phyloP scores from a whole-genome alignment of 2,888 invertebrate species.

The Plemyria rubiginata region DNA sequence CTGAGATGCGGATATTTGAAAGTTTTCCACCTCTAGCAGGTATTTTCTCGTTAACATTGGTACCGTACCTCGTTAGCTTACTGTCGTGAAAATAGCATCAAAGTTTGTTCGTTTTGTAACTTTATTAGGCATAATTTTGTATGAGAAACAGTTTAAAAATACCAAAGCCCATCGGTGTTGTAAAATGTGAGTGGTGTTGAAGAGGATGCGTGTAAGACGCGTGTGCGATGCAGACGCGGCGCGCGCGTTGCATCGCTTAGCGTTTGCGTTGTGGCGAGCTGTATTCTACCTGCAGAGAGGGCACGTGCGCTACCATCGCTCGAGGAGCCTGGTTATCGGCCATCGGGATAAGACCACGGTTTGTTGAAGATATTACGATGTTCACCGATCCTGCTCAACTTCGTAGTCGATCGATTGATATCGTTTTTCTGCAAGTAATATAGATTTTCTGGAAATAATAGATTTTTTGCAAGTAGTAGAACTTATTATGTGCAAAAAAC shows the following conservation, averaged over 20 bases:
- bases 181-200: slow-evolving; percentile 37
- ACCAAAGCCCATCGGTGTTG: not conserved
- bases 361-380: slow-evolving; percentile 42
- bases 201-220: slow-evolving; percentile 62
- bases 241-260: slow-evolving; percentile 88
- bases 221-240: slow-evolving; percentile 79
- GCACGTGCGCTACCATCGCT: slow-evolving; percentile 51
- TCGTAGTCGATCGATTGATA: not conserved
- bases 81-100: too few species aligned
- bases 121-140: too few species aligned
- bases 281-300: slow-evolving; percentile 88
- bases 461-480: too few species aligned
- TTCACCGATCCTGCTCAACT: not conserved
- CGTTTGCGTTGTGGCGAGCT: slow-evolving; percentile 90
- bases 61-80: too few species aligned
- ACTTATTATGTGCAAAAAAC: too few species aligned
- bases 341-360: slow-evolving; percentile 54
- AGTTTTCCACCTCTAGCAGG: slow-evolving; percentile 5
- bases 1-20: slow-evolving; percentile 26
- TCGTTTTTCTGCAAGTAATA: not conserved
- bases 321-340: slow-evolving; percentile 52
- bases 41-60: slow-evolving; percentile 1
- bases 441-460: too few species aligned
- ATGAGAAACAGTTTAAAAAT: not conserved
- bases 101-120: too few species aligned